Percentiles rank a stretch among this genome's conserved stretches.
phyloP scores from a whole-genome alignment of 1,140 invertebrate genomes.

The Kradibia gibbosae region DNA sequence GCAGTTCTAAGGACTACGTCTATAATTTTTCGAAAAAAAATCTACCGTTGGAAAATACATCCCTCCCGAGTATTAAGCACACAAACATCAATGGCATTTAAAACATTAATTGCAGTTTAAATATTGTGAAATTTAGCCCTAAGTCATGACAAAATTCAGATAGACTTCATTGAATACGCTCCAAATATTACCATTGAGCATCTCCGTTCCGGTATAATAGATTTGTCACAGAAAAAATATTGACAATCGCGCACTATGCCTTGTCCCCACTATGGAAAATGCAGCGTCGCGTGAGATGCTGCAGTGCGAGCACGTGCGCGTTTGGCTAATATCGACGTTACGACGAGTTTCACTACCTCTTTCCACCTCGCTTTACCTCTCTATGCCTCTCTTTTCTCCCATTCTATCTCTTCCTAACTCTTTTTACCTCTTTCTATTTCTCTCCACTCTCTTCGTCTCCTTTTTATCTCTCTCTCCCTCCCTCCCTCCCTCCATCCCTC shows the following conservation, averaged over 20 bases:
- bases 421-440: neutral
- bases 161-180: no score
- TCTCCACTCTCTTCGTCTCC: neutral
- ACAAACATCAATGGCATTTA: no score
- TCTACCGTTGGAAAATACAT: no score
- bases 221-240: neutral
- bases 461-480: neutral
- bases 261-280: conserved; percentile 10
- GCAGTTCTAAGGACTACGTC: no score
- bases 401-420: neutral
- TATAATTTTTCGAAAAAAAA: no score
- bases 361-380: neutral
- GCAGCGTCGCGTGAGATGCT: conserved; percentile 29
- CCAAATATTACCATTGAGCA: no score
- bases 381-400: neutral
- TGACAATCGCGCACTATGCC: conserved; percentile 44
- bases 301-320: conserved; percentile 48
- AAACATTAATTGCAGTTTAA: no score
- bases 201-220: neutral
- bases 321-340: conserved; percentile 19
- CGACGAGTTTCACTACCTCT: neutral
- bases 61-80: no score
- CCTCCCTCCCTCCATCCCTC: neutral
- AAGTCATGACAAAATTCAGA: no score
- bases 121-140: no score